Base-by-base conservation (phyloP, 2,797 vertebrate species). In the Neomorphus geoffroyi region DNA sequence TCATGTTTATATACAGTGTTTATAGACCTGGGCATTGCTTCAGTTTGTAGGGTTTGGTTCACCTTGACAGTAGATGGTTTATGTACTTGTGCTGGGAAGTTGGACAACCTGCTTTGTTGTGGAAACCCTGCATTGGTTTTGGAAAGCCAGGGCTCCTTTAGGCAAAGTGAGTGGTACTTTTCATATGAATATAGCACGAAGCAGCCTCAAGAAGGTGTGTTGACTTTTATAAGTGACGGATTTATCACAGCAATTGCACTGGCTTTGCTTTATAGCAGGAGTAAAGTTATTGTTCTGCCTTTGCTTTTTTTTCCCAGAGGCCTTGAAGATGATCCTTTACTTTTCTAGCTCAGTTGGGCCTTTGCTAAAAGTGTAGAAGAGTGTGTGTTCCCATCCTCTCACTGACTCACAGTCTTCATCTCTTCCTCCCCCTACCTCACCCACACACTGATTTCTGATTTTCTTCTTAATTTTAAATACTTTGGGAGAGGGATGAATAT, bases 401-500 rank as follows among this genome's bases (percentile, higher is more conserved):
- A 51, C 56, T 96, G 91, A 94, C 82, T 96, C 91, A 90, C 41
- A 65, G 62, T 33, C 90, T 93, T 69, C 71, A 80, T 79, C 54
- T 91, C 62, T 60, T 85, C 88, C 90, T 88, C 92, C 90, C 58
- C 43, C 82, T 75, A 10, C 60, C 54, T 86, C 94, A 53, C 92
- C 90, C 90, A 94, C 95, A 45, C 75, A 28, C 50, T 53, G 32
- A 70, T 90, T 93, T 79, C 74, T 95, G 32, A 66, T 75, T 91
- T 85, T 88, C 72, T 90, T 69, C 75, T 89, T 91, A 79, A 82
- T 87, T 89, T 91, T 57, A 85, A 92, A 75, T 85, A 79, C 79
- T 85, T 67, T 69, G 48, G n/a, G 37, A 82, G n/a, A 72, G 26
- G 51, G 51, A 66, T 85, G 77, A 84, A 88, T 64, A 71, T 53